These are phyloP conservation scores for Hoplostethus atlanticus DNA, from an alignment of 2,797 vertebrate genomes.

Conservation along the genomic window DNA sequence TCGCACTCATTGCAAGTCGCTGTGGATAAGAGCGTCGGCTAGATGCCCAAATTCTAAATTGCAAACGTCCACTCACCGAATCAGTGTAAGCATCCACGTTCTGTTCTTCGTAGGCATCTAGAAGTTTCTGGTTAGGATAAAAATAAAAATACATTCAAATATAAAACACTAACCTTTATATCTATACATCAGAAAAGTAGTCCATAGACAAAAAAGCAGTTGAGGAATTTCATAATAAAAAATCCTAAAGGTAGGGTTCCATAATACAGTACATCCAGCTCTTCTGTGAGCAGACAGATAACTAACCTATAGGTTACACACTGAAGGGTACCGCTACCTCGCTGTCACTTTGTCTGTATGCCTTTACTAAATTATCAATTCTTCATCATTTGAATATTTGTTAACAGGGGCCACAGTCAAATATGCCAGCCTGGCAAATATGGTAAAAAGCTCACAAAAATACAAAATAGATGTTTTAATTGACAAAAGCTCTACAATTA, in stretches of 20 bases:
- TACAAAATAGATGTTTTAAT: too few relatives aligned
- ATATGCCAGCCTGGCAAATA: too few relatives aligned
- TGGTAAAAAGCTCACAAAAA: too few relatives aligned
- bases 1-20: too few relatives aligned
- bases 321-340: neutral
- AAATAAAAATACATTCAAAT: neutral
- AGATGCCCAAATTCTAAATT: too few relatives aligned
- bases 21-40: too few relatives aligned
- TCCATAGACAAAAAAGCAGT: too few relatives aligned
- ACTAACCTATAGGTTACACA: neutral
- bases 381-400: too few relatives aligned
- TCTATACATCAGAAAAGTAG: neutral
- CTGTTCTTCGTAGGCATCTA: conserved; percentile 93
- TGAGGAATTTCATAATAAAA: too few relatives aligned
- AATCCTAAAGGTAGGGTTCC: too few relatives aligned
- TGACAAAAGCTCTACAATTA: neutral
- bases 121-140: conserved; percentile 86
- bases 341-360: neutral
- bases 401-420: too few relatives aligned
- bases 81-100: conserved; percentile 93
- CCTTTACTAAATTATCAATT: neutral
- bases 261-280: too few relatives aligned
- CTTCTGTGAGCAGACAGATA: neutral
- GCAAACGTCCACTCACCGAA: conserved; percentile 81
- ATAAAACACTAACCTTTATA: neutral